Base-by-base conservation (phyloP, 64 coral and sea anemone species). In the Actinia equina region DNA sequence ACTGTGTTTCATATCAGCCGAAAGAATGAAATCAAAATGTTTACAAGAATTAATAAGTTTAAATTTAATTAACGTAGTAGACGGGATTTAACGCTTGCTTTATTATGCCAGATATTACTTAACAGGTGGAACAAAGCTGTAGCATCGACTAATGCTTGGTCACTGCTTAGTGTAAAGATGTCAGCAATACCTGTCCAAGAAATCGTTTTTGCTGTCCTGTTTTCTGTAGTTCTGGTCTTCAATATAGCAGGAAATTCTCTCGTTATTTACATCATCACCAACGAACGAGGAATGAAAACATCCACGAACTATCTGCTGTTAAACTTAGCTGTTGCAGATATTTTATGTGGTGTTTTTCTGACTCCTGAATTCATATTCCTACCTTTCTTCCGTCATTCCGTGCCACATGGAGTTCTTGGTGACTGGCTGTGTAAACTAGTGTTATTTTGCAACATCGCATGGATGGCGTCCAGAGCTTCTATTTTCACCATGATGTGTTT, bases 181-280 rank as follows among this genome's bases (percentile, higher is more conserved):
- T 8, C 46, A 49, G 46, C 46, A 6, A 49, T 8, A 2, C 0
- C 30, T 0, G 0, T 37, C 30, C 46, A 49, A 49, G 46, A 49
- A 37, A 37, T 37, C 30, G 30, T 49, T 18, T 78, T 78, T 3
- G 30, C 76, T 43, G 30, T 78, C 4, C 76, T 78, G 16, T 45
- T 79, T 46, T 79, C 43, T 44, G 44, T 46, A 44, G 13, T 79
- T 44, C 77, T 79, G 18, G 42, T 44, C 37, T 79, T 79, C 14
- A 79, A 79, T 37, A n/a, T n/a, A n/a, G n/a, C n/a, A n/a, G n/a
- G n/a, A n/a, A n/a, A n/a, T n/a, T n/a, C n/a, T n/a, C n/a, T 79
- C 44, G 77, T 79, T 79, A 79, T 79, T 79, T 7, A 79, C 77
- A 79, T 79, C 44, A 79, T 79, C 42, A 44, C 77, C 44, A 79